Base-by-base conservation (phyloP, 1,140 invertebrate genomes). In the Prorops nasuta region DNA sequence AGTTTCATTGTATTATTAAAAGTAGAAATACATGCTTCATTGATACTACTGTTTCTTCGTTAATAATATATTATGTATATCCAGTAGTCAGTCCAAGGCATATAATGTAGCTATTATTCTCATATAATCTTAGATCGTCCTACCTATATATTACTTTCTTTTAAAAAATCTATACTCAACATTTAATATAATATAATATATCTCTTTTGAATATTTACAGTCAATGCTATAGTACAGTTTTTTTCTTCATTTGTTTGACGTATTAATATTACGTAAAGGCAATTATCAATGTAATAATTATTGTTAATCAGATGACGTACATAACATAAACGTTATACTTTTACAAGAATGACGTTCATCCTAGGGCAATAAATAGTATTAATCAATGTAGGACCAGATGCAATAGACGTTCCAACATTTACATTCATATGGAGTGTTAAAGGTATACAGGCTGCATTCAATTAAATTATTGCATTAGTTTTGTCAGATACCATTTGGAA, bases 131-230 rank as follows among this genome's bases (percentile, higher is more conserved):
- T 70, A 65, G 51, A 71, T 67, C 56, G 48, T 67, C 70, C 67
- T 74, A 75, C 63, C 67, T 77, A 76, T 75, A 77, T 76, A 76
- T 76, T 77, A 77, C 72, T 77, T 77, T 77, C 71, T 70, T 74
- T 77, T 74, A 77, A 76, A 77, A 77, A 77, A 76, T 73, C 65
- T 76, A 74, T 73, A 67, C 68, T 76, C 76, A 74, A 74, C 71
- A 75, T 74, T 71, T 74, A 73, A 73, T 68, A 71, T 70, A 63
- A 63, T 56, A 66, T 62, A 56, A 60, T 44, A 20, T 45, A 44
- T 55, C 59, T 71, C 61, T 72, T 71, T 69, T 63, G 70, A 72
- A 72, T 77, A 77, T 77, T 62, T 74, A 76, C 73, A 77, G 60
- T 74, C 63, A 71, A 70, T 75, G 37, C 65, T 75, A 75, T 74